phyloP scores from a whole-genome alignment of 2,113 vertebrate species.

The Psephotus haematonotus region DNA sequence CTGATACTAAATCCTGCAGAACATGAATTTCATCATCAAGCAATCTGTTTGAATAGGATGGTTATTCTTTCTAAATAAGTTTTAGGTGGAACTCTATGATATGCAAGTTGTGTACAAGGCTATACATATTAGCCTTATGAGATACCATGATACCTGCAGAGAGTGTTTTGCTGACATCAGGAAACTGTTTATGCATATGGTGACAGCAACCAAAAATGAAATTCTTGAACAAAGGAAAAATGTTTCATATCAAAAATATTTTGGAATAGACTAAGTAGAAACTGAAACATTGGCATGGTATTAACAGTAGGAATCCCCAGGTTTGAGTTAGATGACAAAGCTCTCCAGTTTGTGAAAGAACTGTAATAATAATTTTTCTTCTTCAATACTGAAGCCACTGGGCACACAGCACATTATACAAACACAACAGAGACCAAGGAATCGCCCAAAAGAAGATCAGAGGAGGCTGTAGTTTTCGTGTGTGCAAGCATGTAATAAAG shows the following conservation, averaged over 20 bases:
- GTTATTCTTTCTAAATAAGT: background rate
- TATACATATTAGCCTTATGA: background rate
- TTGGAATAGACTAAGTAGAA: background rate
- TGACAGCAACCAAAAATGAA: background rate
- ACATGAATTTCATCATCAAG: background rate
- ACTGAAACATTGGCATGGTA: background rate
- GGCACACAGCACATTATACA: background rate
- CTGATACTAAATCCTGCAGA: background rate
- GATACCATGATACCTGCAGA: background rate
- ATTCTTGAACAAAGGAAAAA: background rate
- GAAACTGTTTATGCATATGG: background rate
- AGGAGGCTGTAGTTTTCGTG: background rate
- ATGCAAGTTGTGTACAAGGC: background rate
- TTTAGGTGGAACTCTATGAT: background rate
- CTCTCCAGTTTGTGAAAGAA: background rate
- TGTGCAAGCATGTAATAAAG: accelerated
- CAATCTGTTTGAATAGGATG: background rate
- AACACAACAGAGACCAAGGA: background rate
- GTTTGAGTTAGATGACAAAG: background rate
- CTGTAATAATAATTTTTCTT: background rate
- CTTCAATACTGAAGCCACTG: background rate
- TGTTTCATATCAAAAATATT: background rate
- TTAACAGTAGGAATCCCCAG: background rate
- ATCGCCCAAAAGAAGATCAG: accelerated
- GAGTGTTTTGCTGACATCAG: background rate